Base-by-base conservation (phyloP, 2,888 invertebrate genomes). In the Sphaerophoria taeniata region DNA sequence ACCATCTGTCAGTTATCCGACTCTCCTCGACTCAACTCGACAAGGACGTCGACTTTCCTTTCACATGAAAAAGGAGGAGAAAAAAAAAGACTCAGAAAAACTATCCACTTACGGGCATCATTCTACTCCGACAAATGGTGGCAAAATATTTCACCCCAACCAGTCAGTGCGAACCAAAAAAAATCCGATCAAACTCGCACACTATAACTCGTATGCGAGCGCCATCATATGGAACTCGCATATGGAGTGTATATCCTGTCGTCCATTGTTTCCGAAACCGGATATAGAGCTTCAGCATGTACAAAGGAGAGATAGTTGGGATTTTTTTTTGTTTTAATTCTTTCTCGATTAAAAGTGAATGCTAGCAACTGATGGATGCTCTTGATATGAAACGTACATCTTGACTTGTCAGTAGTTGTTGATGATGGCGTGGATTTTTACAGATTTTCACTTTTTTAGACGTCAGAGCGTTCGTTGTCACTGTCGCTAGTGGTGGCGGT, bases 361-460 rank as follows among this genome's bases (percentile, higher is more conserved):
- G 61, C 84, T 75, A 80, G 84, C 84, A 80, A 84, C 84, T 84
- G 84, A 84, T 84, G 79, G 84, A 84, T 84, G 80, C 84, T 84
- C 80, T 80, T 80, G 75, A 84, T 80, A 72, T 67, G 71, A 80
- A 75, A 60, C 84, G 71, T 80, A 84, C 71, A 84, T 84, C 84
- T 84, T 84, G 84, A 79, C 84, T 79, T 84, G 84, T 84, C 84
- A 84, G 75, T 36, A 75, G 84, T 80, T 55, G 84, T 36, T 80
- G 84, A 84, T 55, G 84, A 84, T 80, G 75, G 71, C 34, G 60
- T 33, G 71, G 71, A 72, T 75, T 84, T 74, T 67, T 73, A 53
- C 83, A 84, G 75, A 71, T 84, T 79, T 79, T 84, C 79, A 75
- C 74, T 75, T 71, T 51, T 53, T 6, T 49, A 33, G 14, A 63